Percentiles rank a stretch among this genome's conserved stretches.
Evolutionary conservation across 1,140 invertebrate genomes (phyloP).

Genomic region (Heliconius congener): DNA sequence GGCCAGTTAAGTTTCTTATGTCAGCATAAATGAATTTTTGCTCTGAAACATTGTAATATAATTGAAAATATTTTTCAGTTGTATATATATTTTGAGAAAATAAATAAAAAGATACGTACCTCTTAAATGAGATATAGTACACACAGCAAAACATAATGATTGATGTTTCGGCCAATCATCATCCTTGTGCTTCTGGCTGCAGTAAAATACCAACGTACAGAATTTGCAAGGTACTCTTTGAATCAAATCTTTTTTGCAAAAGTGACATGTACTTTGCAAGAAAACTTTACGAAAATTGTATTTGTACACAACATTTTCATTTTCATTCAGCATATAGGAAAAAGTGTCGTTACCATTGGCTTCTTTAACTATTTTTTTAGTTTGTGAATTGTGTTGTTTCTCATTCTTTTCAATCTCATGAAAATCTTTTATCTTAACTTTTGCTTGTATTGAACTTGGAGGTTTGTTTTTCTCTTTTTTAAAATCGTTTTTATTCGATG

Average conservation of each 20-base stretch:
- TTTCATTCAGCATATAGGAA: constrained; percentile 55
- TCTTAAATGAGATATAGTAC: constrained; percentile 77
- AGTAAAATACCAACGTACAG: constrained; percentile 75
- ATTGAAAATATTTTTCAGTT: no score
- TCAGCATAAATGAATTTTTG: constrained; percentile 80
- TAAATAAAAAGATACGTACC: constrained; percentile 47
- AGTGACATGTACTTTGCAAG: constrained; percentile 68
- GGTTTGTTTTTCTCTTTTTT: constrained; percentile 81
- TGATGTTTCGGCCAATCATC: constrained; percentile 77
- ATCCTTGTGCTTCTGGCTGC: constrained; percentile 71
- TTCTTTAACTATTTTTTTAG: constrained; percentile 50
- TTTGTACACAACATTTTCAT: constrained; percentile 77
- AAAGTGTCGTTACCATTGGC: constrained; percentile 50
- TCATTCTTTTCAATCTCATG: constrained; percentile 56
- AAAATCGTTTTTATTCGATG: constrained; percentile 80
- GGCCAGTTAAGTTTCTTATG: constrained; percentile 77
- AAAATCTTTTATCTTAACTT: constrained; percentile 74
- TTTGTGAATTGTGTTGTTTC: constrained; percentile 60
- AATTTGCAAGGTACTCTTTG: constrained; percentile 70
- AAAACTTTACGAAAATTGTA: constrained; percentile 80
- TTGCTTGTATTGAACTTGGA: constrained; percentile 63
- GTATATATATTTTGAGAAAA: no score
- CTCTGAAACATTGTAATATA: constrained; percentile 47
- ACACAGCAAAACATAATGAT: constrained; percentile 73
- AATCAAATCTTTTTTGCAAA: constrained; percentile 71